Conservation (phyloP, 1,140 invertebrate genomes). For the Saxidomus purpurata region DNA sequence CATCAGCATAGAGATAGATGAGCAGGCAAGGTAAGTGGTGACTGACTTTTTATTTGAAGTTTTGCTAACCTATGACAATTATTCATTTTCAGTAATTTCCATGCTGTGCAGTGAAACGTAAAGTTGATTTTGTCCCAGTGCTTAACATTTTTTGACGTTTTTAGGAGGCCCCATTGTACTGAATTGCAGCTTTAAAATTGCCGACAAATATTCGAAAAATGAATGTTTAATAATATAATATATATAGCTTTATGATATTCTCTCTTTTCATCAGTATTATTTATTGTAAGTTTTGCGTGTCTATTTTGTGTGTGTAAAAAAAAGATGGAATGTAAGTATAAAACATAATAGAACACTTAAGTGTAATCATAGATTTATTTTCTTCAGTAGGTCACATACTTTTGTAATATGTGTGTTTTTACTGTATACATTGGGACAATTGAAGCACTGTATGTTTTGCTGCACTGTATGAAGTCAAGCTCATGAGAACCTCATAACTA, state of each 20-base stretch:
- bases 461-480: conserved; percentile 10
- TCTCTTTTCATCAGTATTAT: not conserved
- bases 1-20: not conserved
- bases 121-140: conserved; percentile 40
- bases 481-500: conserved; percentile 66
- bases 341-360: not conserved
- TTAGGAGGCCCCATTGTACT: not conserved
- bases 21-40: not conserved
- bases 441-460: conserved; percentile 45
- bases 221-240: not conserved
- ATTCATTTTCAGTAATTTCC: conserved; percentile 36
- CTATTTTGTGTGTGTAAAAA: not conserved
- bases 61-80: not conserved
- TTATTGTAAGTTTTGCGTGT: not conserved
- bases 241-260: not conserved
- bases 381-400: not conserved
- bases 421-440: not conserved
- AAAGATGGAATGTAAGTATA: conserved; percentile 15
- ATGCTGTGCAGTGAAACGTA: conserved; percentile 26
- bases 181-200: not conserved
- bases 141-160: not conserved
- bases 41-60: not conserved
- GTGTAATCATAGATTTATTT: not conserved
- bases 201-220: no score
- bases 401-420: not conserved